Base-by-base conservation (phyloP, 2,113 vertebrate species). In the Heterotilapia buettikoferi region DNA sequence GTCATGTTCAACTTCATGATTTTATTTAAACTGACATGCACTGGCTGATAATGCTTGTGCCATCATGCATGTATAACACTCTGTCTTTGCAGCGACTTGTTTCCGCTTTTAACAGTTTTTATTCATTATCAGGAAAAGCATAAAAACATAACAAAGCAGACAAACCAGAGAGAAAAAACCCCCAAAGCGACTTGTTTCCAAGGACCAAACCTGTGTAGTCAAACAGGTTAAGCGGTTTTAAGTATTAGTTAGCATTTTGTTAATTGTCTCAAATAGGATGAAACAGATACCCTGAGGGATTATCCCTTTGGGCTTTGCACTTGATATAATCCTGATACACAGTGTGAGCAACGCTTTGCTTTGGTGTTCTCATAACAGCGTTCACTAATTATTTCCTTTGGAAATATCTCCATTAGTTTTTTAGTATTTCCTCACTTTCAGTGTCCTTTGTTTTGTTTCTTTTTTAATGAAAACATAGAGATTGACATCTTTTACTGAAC, bases 211-310 rank as follows among this genome's bases (percentile, higher is more conserved):
- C 4, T 50, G 43, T 19, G 4, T 50, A 38, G 40, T 3, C 19
- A 43, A 73, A 19, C 12, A 6, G 10, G 10, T 83, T 78, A 83
- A 78, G 63, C 57, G 43, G 78, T 52, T 87, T 86, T 50, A 59
- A 16, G 80, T 36, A 53, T 93, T 68, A 88, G 61, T 71, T 29
- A 14, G 80, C 73, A 52, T 89, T 81, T 83, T 29, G 83, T 86
- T 93, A 90, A 93, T 47, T 68, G 86, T 52, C 13, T 89, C 88
- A 87, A 52, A 52, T 7, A 52, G 88, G 83, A 87, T 91, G n/a
- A 84, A 90, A 87, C 63, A 52, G 73, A 90, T 31, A 87, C 81
- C 63, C 14, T 9, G 24, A 47, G 57, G 76, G 87, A 90, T 91
- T 86, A 92, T 90, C 90, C 47, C 38, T 47, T 79, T 84, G 73